Evolutionary conservation across 2,797 vertebrate genomes (phyloP).

Genomic region (Hybognathus amarus): DNA sequence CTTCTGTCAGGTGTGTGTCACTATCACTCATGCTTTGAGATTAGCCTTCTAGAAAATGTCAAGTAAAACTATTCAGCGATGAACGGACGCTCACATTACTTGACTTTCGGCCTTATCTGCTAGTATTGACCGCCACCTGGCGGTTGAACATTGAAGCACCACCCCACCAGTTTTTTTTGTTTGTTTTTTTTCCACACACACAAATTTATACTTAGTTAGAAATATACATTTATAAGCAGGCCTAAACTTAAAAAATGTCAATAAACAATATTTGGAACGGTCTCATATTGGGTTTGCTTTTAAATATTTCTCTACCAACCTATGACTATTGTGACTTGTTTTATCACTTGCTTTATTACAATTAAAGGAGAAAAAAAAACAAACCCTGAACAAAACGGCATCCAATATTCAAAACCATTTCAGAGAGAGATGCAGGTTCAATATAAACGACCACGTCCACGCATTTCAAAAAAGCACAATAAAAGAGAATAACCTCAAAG

Average conservation of each 20-base stretch:
- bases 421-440: slow-evolving; percentile 63
- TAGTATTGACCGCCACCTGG: slow-evolving; percentile 35
- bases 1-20: slow-evolving; percentile 57
- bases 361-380: background rate
- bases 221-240: background rate
- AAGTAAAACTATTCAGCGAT: slow-evolving; percentile 1
- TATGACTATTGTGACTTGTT: background rate
- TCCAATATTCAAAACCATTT: slow-evolving; percentile 71
- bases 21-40: slow-evolving; percentile 53
- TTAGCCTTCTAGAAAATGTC: slow-evolving; percentile 47
- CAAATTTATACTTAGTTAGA: no score
- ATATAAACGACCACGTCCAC: slow-evolving; percentile 61
- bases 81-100: background rate
- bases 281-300: background rate
- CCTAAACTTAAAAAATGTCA: background rate
- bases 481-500: slow-evolving; percentile 28
- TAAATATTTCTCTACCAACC: background rate
- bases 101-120: background rate
- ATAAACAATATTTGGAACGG: background rate
- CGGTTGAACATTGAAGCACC: background rate
- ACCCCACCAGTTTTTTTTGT: no score
- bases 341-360: slow-evolving; percentile 41
- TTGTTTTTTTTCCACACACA: no score
- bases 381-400: slow-evolving; percentile 18
- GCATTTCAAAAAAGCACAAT: slow-evolving; percentile 43